phyloP scores from a whole-genome alignment of 2,113 vertebrate species.

The Lathamus discolor region DNA sequence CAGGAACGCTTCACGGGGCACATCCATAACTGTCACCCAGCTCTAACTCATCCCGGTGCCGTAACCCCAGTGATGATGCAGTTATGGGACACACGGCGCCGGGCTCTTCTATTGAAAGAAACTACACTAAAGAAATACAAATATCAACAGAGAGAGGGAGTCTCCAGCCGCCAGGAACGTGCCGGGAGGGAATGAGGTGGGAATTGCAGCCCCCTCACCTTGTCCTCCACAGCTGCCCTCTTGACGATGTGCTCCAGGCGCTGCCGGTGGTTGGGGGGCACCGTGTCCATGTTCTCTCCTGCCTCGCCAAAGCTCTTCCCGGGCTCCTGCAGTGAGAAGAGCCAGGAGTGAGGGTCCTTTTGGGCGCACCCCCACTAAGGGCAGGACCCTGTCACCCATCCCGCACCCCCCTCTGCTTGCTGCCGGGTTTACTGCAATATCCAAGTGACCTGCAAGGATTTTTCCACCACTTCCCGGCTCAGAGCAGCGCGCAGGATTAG shows the following conservation, averaged over 20 bases:
- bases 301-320: fast-evolving
- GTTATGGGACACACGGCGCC: fast-evolving
- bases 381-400: background rate
- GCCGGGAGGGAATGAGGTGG: background rate
- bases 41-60: fast-evolving
- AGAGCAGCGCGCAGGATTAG: background rate
- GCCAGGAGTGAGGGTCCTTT: background rate
- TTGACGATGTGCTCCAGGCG: slow-evolving; percentile 83
- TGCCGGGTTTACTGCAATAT: fast-evolving
- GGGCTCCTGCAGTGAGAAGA: background rate
- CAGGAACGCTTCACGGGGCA: fast-evolving
- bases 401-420: background rate
- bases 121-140: background rate
- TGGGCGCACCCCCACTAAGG: background rate
- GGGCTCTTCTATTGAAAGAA: background rate
- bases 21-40: background rate
- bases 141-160: background rate
- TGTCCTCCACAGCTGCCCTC: slow-evolving; percentile 74
- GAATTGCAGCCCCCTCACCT: slow-evolving; percentile 68
- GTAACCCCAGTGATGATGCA: background rate
- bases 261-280: slow-evolving; percentile 78
- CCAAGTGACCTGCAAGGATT: fast-evolving
- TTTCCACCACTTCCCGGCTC: background rate
- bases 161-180: background rate
- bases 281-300: fast-evolving